These are phyloP conservation scores for Hormiphora californensis DNA, from an alignment of 37 sponge, comb jelly and placozoan species.

Conservation along the genomic window DNA sequence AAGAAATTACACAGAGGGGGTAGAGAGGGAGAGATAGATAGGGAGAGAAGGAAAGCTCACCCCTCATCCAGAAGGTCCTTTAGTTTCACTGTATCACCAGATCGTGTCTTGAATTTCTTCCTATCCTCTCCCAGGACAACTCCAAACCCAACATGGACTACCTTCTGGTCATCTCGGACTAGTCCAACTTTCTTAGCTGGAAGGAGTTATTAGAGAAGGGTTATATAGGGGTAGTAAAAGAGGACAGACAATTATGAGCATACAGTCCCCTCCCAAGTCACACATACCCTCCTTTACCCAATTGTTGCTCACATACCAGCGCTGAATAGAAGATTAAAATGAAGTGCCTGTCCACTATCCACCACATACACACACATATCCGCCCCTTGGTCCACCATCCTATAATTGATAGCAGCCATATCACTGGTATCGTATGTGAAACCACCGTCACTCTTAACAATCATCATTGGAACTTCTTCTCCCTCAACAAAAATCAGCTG, in stretches of 20 bases:
- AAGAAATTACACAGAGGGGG: neutral
- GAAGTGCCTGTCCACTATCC: slow-evolving; percentile 79
- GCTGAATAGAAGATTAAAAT: slow-evolving; percentile 19
- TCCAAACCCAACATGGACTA: slow-evolving; percentile 94
- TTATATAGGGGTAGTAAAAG: no score
- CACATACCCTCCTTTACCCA: no score
- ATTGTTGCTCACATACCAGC: no score
- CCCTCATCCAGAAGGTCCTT: slow-evolving; percentile 89
- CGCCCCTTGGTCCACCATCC: slow-evolving; percentile 75
- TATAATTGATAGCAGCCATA: slow-evolving; percentile 80
- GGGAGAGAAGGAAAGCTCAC: neutral
- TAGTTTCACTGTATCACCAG: slow-evolving; percentile 81
- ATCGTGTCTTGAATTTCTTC: slow-evolving; percentile 76
- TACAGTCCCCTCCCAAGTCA: no score
- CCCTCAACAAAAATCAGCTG: slow-evolving; percentile 75
- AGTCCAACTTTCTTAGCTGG: neutral
- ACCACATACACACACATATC: slow-evolving; percentile 95
- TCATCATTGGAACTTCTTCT: slow-evolving; percentile 70
- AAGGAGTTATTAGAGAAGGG: no score
- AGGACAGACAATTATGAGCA: no score
- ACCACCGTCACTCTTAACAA: slow-evolving; percentile 91
- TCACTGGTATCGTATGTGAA: slow-evolving; percentile 97
- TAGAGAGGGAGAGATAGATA: neutral
- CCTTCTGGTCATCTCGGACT: slow-evolving; percentile 32
- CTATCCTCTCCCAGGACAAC: slow-evolving; percentile 95